Percentiles rank a stretch among this genome's conserved stretches.
These are phyloP conservation scores for Triops cancriformis DNA, from an alignment of 1,140 invertebrate species.

Conservation along the genomic window DNA sequence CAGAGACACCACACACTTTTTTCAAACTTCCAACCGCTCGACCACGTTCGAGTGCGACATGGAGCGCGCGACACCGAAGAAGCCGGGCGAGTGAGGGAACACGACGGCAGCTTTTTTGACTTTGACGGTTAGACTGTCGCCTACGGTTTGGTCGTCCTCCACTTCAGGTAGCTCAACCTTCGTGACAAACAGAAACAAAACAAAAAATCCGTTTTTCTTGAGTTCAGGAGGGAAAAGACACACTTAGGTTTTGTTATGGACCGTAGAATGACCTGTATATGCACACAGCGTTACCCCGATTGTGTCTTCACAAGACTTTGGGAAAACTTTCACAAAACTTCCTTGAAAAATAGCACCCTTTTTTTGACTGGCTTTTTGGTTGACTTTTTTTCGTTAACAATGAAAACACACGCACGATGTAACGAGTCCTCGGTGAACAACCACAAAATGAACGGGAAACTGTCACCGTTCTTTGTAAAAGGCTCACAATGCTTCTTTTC, in stretches of 20 bases:
- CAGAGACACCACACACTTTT: background rate
- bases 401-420: background rate
- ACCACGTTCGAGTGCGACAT: background rate
- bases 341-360: background rate
- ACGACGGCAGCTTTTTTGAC: background rate
- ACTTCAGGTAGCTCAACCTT: no score
- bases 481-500: no score
- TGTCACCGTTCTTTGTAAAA: no score
- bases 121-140: background rate
- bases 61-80: background rate
- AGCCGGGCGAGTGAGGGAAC: background rate
- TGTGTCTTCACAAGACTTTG: background rate
- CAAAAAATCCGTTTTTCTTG: no score
- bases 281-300: background rate
- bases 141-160: no score
- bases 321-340: conserved; percentile 1
- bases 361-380: background rate
- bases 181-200: no score
- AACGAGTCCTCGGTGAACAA: background rate
- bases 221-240: no score
- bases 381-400: background rate
- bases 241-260: no score
- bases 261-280: background rate
- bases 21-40: background rate
- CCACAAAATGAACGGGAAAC: no score